Conservation (phyloP, 2,888 invertebrate species). For the Sylvicola cinctus region DNA sequence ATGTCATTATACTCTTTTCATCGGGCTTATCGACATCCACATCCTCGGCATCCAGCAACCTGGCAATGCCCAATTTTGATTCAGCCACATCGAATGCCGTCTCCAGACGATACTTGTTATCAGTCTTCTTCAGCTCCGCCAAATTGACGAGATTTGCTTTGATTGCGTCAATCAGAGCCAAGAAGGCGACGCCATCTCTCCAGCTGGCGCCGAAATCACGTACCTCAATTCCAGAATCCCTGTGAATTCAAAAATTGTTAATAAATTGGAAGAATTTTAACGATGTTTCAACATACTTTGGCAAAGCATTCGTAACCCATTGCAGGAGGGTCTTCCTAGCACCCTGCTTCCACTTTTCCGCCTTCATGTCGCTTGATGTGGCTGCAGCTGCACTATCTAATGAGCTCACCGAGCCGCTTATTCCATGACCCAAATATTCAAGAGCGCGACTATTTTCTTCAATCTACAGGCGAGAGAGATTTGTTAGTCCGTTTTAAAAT, state of each 20-base stretch:
- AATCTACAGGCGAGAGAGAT: conserved; percentile 37
- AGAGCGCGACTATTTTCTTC: conserved; percentile 84
- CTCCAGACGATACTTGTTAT: conserved; percentile 67
- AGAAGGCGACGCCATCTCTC: conserved; percentile 89
- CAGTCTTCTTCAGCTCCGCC: conserved; percentile 53
- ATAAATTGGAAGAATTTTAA: conserved; percentile 4
- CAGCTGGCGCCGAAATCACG: conserved; percentile 89
- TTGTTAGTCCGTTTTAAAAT: background rate
- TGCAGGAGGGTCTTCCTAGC: conserved; percentile 79
- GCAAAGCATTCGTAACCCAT: conserved; percentile 86
- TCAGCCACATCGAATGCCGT: conserved; percentile 90
- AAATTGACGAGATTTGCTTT: conserved; percentile 81
- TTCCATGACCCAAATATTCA: conserved; percentile 61
- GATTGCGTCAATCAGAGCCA: conserved; percentile 87
- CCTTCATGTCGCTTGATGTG: conserved; percentile 36
- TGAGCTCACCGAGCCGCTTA: conserved; percentile 62
- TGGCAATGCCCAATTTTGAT: conserved; percentile 72
- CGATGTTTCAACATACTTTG: conserved; percentile 35
- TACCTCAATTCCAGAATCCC: conserved; percentile 71
- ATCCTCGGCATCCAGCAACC: conserved; percentile 84
- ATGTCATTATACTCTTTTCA: conserved; percentile 96
- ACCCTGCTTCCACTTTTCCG: conserved; percentile 65
- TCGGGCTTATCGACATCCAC: conserved; percentile 91
- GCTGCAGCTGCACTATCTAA: conserved; percentile 50
- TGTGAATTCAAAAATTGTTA: conserved; percentile 20